These are phyloP conservation scores for Lophochroa leadbeateri DNA, from an alignment of 2,113 vertebrate species.

Conservation along the genomic window DNA sequence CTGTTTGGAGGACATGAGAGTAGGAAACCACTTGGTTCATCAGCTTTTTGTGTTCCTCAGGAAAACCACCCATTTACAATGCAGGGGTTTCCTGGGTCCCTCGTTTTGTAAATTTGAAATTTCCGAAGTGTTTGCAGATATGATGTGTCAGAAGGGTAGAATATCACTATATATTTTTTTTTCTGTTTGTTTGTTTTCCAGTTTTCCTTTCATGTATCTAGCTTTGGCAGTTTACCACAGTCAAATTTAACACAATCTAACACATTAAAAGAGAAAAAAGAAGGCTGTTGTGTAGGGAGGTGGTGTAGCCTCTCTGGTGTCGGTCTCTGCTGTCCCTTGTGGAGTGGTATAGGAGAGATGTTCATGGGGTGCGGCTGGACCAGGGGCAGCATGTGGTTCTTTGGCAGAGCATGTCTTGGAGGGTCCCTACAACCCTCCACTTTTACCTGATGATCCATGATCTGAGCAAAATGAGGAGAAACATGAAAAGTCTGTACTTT, in stretches of 20 bases:
- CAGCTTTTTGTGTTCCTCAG: background rate
- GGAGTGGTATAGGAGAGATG: background rate
- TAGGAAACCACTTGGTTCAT: background rate
- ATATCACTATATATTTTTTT: background rate
- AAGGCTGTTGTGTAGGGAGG: background rate
- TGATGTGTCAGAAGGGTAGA: background rate
- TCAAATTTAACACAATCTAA: background rate
- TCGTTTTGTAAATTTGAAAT: background rate
- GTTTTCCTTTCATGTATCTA: background rate
- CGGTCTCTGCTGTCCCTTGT: accelerated
- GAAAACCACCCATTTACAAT: background rate
- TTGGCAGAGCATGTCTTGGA: background rate
- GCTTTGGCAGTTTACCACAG: background rate
- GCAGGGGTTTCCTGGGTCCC: background rate
- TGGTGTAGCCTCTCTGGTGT: accelerated
- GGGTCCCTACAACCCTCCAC: accelerated
- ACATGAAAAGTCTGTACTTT: background rate
- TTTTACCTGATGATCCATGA: background rate
- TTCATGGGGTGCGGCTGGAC: background rate
- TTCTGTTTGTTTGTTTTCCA: background rate
- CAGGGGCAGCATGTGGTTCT: accelerated
- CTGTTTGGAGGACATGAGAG: background rate
- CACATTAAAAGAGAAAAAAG: background rate
- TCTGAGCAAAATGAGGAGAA: background rate
- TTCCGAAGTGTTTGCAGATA: background rate